Conservation (phyloP, 2,888 invertebrate genomes). For the Dinocampus coccinellae region DNA sequence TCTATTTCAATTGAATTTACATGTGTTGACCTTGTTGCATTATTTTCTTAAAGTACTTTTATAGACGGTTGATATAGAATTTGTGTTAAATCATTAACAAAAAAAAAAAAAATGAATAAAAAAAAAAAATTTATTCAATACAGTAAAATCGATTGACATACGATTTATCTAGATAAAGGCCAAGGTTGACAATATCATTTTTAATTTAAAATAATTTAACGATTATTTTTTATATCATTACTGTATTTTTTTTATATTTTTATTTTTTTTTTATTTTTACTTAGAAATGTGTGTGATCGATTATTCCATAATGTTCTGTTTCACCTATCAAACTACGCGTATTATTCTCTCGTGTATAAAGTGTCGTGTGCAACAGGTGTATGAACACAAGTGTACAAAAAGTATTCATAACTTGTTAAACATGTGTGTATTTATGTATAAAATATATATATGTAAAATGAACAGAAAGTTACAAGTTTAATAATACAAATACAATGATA, state of each 20-base stretch:
- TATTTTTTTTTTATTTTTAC: not conserved
- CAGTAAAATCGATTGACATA: not conserved
- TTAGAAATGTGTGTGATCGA: not conserved
- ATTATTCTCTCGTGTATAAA: too few species aligned
- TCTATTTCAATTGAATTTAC: not conserved
- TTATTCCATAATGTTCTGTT: too few species aligned
- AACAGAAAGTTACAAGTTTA: not conserved
- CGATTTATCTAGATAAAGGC: conserved; percentile 13
- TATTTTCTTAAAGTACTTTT: too few species aligned
- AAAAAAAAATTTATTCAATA: too few species aligned
- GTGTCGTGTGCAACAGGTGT: not conserved
- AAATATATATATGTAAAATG: not conserved
- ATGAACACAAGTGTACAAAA: not conserved
- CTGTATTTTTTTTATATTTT: not conserved
- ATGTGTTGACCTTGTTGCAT: too few species aligned
- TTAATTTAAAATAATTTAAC: not conserved
- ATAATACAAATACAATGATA: too few species aligned
- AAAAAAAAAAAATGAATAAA: too few species aligned
- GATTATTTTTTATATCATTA: too few species aligned
- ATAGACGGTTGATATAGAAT: too few species aligned
- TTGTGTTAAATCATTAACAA: not conserved
- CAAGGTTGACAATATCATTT: not conserved
- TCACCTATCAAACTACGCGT: too few species aligned
- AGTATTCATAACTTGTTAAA: not conserved
- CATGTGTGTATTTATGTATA: not conserved